Conservation (phyloP, 1,140 invertebrate genomes). For the Alviniconcha marisindica region DNA sequence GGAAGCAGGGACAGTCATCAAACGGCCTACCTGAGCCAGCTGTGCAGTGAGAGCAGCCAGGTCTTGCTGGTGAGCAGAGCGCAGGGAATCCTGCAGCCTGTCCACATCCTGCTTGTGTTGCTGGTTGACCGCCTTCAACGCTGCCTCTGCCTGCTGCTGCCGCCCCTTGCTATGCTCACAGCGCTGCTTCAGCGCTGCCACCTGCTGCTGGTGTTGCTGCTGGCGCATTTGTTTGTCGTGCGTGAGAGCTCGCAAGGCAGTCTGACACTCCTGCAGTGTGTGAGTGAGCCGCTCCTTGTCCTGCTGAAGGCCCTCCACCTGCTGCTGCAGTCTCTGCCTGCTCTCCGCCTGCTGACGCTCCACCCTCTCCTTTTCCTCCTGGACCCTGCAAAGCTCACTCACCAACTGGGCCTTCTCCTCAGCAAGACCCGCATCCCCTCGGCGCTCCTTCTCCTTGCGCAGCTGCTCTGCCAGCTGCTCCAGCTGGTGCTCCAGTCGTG, state of each 20-base stretch:
- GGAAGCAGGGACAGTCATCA: too few species aligned
- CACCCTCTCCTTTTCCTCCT: slow-evolving; percentile 25
- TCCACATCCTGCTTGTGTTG: slow-evolving; percentile 55
- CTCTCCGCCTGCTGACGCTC: slow-evolving; percentile 34
- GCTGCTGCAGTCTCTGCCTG: slow-evolving; percentile 1
- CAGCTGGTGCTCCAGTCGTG: slow-evolving; percentile 39
- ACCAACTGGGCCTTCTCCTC: too few species aligned
- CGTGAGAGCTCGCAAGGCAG: not conserved
- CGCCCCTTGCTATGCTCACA: slow-evolving; percentile 13
- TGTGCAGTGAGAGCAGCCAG: not conserved
- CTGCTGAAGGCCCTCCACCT: not conserved
- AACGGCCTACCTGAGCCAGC: slow-evolving; percentile 2
- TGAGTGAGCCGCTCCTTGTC: not conserved
- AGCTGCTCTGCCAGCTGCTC: slow-evolving; percentile 24
- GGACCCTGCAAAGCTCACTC: too few species aligned
- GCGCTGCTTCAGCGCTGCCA: not conserved
- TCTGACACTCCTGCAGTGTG: not conserved
- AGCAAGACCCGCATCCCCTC: slow-evolving; percentile 37
- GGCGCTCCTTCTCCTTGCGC: slow-evolving; percentile 40
- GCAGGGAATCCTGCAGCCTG: slow-evolving; percentile 40
- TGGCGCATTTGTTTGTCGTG: not conserved
- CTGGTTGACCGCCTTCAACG: slow-evolving; percentile 49
- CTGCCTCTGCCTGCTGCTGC: slow-evolving; percentile 26
- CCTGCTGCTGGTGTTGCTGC: slow-evolving; percentile 1
- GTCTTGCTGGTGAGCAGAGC: slow-evolving; percentile 22